These are phyloP conservation scores for Electrona antarctica DNA, from an alignment of 2,113 vertebrate genomes.

Conservation along the genomic window DNA sequence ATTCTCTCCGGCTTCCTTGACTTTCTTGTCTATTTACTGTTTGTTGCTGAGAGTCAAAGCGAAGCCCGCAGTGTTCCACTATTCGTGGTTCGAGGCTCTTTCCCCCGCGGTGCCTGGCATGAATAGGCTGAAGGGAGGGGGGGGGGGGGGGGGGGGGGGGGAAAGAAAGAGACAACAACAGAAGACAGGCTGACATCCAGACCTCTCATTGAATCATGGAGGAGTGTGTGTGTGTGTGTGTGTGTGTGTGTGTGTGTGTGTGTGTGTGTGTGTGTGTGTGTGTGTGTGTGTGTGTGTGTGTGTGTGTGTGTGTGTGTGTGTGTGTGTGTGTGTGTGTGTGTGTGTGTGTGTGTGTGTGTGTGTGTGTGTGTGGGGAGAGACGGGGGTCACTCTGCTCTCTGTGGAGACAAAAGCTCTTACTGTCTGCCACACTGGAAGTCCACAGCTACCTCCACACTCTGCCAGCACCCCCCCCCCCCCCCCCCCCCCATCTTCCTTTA, in stretches of 20 bases:
- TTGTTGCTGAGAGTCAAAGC: no score
- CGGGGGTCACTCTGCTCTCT: constrained; percentile 37
- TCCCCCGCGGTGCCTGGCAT: no score
- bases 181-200: no score
- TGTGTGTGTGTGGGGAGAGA: constrained; percentile 70
- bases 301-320: constrained; percentile 9
- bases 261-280: constrained; percentile 9
- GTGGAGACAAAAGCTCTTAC: constrained; percentile 89
- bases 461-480: constrained; percentile 58
- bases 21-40: no score
- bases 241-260: constrained; percentile 10
- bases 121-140: no score
- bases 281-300: constrained; percentile 13
- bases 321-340: constrained; percentile 12
- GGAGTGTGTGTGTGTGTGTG: constrained; percentile 7
- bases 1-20: no score
- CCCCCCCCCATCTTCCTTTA: no score
- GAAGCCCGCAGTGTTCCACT: no score
- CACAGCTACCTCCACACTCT: constrained; percentile 89
- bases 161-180: no score
- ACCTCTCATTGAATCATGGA: no score
- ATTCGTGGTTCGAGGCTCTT: no score
- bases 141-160: no score
- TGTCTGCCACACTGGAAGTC: constrained; percentile 83
- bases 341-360: constrained; percentile 9